Conservation (phyloP, 2,797 vertebrate genomes). For the Phoxinus dragarum region DNA sequence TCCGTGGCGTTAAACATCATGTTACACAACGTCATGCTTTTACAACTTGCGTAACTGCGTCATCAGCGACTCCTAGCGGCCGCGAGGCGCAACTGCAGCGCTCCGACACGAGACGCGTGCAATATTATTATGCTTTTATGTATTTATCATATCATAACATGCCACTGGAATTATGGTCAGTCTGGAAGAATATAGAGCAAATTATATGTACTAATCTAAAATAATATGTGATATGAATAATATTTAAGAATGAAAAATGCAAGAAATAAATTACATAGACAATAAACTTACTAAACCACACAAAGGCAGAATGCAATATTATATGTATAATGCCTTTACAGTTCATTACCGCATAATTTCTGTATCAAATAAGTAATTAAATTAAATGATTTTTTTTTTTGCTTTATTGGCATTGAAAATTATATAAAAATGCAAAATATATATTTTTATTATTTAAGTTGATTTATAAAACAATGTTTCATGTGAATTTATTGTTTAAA, state of each 20-base stretch:
- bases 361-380: no score
- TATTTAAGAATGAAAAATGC: not conserved
- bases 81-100: conserved; percentile 10
- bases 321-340: not conserved
- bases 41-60: conserved; percentile 74
- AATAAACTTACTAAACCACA: no score
- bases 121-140: no score
- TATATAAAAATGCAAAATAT: not conserved
- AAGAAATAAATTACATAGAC: no score
- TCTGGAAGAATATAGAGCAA: not conserved
- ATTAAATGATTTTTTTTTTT: not conserved
- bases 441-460: not conserved
- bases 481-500: not conserved
- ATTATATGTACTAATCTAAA: not conserved
- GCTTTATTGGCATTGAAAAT: not conserved
- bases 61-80: conserved; percentile 58
- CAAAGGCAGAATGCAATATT: not conserved
- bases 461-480: not conserved
- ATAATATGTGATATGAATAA: not conserved
- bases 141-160: not conserved
- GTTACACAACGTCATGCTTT: conserved; percentile 70
- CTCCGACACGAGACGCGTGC: accelerated
- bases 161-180: not conserved
- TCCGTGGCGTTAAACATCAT: conserved; percentile 17
- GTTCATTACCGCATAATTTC: not conserved